These are phyloP conservation scores for Petrolisthes manimaculis DNA, from an alignment of 2,888 invertebrate species.

Conservation along the genomic window DNA sequence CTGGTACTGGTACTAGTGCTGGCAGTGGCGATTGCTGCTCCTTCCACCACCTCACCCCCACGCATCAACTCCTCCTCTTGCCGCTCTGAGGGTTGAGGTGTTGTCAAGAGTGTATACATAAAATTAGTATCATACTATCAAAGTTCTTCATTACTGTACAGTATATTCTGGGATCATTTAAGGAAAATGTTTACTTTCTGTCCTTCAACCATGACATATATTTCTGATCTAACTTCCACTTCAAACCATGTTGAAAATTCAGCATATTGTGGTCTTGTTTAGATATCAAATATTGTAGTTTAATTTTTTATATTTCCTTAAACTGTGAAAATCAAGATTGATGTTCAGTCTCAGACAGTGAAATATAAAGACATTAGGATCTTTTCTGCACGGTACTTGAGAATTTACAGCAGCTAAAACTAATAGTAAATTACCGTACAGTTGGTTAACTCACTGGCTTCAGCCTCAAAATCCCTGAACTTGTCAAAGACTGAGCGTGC, in stretches of 20 bases:
- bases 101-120: background rate
- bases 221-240: too few relatives aligned
- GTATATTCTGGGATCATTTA: too few relatives aligned
- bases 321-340: too few relatives aligned
- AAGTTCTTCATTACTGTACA: background rate
- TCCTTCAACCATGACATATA: too few relatives aligned
- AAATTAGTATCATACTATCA: background rate
- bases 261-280: too few relatives aligned
- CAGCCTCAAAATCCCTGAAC: conserved; percentile 73
- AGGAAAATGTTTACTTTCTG: too few relatives aligned
- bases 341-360: too few relatives aligned
- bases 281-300: too few relatives aligned
- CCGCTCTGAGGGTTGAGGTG: conserved; percentile 67
- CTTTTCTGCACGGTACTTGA: background rate
- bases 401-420: background rate
- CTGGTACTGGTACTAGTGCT: conserved; percentile 14
- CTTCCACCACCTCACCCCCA: conserved; percentile 19
- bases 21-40: background rate
- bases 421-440: background rate
- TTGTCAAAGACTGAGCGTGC: conserved; percentile 72
- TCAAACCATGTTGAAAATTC: too few relatives aligned
- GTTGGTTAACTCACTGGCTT: conserved; percentile 69
- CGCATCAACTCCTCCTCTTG: conserved; percentile 67
- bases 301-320: too few relatives aligned
- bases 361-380: too few relatives aligned